Evolutionary conservation across 2,797 vertebrate species (phyloP).

Genomic region (Aythya fuligula): DNA sequence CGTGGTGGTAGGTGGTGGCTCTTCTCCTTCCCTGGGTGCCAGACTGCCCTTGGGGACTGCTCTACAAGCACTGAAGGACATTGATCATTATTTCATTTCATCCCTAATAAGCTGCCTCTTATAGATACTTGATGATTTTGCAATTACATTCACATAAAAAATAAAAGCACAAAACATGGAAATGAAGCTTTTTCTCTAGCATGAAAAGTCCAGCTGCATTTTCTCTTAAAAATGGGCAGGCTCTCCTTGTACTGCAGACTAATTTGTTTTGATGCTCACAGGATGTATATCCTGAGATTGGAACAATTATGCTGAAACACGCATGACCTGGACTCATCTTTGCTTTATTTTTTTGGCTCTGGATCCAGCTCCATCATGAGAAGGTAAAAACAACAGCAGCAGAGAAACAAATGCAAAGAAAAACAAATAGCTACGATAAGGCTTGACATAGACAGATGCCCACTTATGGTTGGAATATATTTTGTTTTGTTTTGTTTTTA

Average conservation of each 20-base stretch:
- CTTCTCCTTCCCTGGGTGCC: background rate
- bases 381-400: constrained; percentile 9
- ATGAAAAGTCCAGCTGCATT: constrained; percentile 24
- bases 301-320: constrained; percentile 39
- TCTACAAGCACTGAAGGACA: background rate
- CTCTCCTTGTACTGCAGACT: constrained; percentile 9
- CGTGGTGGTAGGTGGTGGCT: background rate
- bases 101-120: background rate
- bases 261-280: constrained; percentile 61
- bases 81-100: background rate
- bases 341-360: constrained; percentile 13
- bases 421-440: background rate
- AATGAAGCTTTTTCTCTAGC: background rate
- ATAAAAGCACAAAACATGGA: background rate
- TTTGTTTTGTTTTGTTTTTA: background rate
- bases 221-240: constrained; percentile 11
- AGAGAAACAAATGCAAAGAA: background rate
- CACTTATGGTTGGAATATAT: background rate
- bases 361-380: background rate
- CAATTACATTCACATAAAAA: background rate
- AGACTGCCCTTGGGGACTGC: background rate
- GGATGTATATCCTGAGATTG: constrained; percentile 30
- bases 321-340: constrained; percentile 9
- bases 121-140: background rate
- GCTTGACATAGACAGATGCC: background rate